Evolutionary conservation across 1,140 invertebrate genomes (phyloP).

Genomic region (Pachyrhynchus sulphureomaculatus): DNA sequence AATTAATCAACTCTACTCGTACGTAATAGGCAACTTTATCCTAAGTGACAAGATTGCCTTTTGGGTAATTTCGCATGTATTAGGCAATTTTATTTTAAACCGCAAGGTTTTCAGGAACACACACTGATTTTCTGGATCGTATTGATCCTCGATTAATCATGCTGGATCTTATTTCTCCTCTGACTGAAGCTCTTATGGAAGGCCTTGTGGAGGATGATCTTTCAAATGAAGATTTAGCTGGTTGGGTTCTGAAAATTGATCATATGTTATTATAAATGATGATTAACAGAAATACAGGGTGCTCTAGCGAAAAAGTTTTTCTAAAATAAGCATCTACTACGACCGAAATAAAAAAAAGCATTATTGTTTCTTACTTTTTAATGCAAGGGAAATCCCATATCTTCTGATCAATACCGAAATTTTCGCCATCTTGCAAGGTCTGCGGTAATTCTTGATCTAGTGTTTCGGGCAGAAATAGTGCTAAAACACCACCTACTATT

Average conservation of each 20-base stretch:
- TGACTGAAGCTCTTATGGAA: slow-evolving; percentile 61
- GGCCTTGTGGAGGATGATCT: slow-evolving; percentile 50
- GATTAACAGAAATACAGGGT: slow-evolving; percentile 18
- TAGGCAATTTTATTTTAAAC: neutral
- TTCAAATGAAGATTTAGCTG: slow-evolving; percentile 43
- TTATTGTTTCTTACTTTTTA: slow-evolving; percentile 61
- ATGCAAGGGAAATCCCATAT: slow-evolving; percentile 80
- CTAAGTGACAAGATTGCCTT: slow-evolving; percentile 16
- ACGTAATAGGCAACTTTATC: neutral
- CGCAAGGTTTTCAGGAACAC: slow-evolving; percentile 22
- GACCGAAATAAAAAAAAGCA: too few species aligned
- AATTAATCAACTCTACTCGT: too few species aligned
- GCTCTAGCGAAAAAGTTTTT: neutral
- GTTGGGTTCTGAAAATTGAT: slow-evolving; percentile 43
- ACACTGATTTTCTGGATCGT: slow-evolving; percentile 35
- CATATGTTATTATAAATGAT: neutral
- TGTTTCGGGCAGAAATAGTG: slow-evolving; percentile 80
- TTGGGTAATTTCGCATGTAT: too few species aligned
- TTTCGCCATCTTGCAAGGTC: slow-evolving; percentile 79
- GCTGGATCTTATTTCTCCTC: slow-evolving; percentile 67
- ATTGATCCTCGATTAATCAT: slow-evolving; percentile 57
- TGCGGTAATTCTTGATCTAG: slow-evolving; percentile 79
- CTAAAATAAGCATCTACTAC: neutral
- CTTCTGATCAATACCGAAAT: slow-evolving; percentile 76
- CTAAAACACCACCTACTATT: slow-evolving; percentile 68